Base-by-base conservation (phyloP, 1,140 invertebrate genomes). In the Paralvinella palmiformis region DNA sequence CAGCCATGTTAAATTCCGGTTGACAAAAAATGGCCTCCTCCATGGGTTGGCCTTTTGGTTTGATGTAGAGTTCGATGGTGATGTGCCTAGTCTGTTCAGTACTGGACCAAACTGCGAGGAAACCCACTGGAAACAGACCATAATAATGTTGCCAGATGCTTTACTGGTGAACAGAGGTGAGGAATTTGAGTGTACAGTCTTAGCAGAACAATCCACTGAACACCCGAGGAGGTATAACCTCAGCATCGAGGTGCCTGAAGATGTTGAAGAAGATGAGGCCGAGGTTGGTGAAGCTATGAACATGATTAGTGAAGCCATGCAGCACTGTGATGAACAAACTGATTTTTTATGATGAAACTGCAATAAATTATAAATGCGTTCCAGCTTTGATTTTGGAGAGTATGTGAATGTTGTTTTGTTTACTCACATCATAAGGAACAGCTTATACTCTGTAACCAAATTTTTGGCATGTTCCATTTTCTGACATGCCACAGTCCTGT, bases 31-130 rank as follows among this genome's bases (percentile, higher is more conserved):
- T 22, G 66, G 68, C 13, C 65, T 68, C 37, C 27, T 77, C 5
- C 75, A 75, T 68, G 77, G 74, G 4, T 74, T 78, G 70, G 75
- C 70, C 2, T 52, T 64, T 20, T 79, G 77, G 77, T 79, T 79
- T 69, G 70, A 76, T 72, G 74, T 76, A 24, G 62, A 67, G 13
- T 79, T 77, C 61, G 62, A 65, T 31, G 64, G 50, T 17, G 60
- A 55, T 0, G 32, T 32, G 44, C 44, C 69, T 50, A 17, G 68
- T 41, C n/a, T 62, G 50, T 27, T 72, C 44, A 62, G 35, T 36
- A 63, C 64, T 22, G 65, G 66, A 17, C 62, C 59, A 15, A 24
- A 24, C 32, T 20, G 35, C 17, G 45, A 44, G 1, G 33, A 29
- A 6, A 66, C 64, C 2, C 64, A 66, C 36, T 66, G 64, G 64